Evolutionary conservation across 2,113 vertebrate genomes (phyloP).

Genomic region (Peucedramus taeniatus): DNA sequence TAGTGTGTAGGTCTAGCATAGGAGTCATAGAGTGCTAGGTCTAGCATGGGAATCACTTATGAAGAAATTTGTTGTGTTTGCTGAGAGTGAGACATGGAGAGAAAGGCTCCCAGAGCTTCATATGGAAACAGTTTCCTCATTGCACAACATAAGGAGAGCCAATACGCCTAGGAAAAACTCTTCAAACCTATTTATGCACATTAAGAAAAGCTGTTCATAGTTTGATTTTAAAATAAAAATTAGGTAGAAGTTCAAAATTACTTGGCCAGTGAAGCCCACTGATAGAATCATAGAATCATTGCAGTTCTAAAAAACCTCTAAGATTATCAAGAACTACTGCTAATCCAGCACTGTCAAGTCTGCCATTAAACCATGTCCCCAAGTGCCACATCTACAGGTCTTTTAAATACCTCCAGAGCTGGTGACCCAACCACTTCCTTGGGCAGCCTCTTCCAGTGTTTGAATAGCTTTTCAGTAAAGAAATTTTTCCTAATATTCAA

Average conservation of each 20-base stretch:
- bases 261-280: neutral
- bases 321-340: too few relatives aligned
- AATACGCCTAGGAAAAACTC: neutral
- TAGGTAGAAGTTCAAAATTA: neutral
- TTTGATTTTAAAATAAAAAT: neutral
- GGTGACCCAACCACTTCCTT: neutral
- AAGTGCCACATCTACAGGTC: neutral
- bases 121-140: neutral
- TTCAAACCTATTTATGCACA: neutral
- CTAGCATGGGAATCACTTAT: neutral
- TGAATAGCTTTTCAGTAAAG: neutral
- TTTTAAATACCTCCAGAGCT: neutral
- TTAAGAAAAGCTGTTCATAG: neutral
- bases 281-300: neutral
- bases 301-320: neutral
- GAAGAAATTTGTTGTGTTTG: neutral
- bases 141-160: rapidly evolving
- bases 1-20: too few relatives aligned
- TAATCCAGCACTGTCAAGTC: neutral
- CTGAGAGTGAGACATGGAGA: neutral
- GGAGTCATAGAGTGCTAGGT: neutral
- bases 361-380: neutral
- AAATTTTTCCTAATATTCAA: neutral
- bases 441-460: neutral
- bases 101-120: neutral